Conservation (phyloP, 2,888 invertebrate species). For the Polydrusus tereticollis region DNA sequence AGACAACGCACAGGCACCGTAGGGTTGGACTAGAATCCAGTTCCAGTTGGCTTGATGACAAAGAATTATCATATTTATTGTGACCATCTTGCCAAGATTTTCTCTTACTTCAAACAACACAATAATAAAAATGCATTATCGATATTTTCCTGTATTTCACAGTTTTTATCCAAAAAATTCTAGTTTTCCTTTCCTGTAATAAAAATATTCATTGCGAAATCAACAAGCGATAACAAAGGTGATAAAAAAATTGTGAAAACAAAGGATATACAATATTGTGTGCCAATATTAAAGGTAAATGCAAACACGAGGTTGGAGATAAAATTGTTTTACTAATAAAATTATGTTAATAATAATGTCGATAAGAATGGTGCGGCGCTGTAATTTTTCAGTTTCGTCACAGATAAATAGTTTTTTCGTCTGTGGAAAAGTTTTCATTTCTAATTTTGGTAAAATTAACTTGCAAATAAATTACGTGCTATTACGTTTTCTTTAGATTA, state of each 20-base stretch:
- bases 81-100: too few relatives aligned
- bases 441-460: too few relatives aligned
- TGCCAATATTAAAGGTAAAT: constrained; percentile 33
- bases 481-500: too few relatives aligned
- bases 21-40: too few relatives aligned
- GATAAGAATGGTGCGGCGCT: constrained; percentile 28
- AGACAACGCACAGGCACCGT: too few relatives aligned
- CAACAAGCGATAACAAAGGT: constrained; percentile 23
- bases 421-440: constrained; percentile 5
- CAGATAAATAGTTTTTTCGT: constrained; percentile 25
- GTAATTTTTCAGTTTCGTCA: constrained; percentile 33
- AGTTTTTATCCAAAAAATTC: neutral
- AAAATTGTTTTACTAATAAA: constrained; percentile 41
- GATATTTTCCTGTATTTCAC: too few relatives aligned
- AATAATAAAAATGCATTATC: too few relatives aligned
- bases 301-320: constrained; percentile 33
- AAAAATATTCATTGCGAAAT: constrained; percentile 29
- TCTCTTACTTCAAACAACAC: too few relatives aligned
- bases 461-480: too few relatives aligned
- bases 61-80: too few relatives aligned
- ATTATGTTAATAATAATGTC: constrained; percentile 37
- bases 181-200: constrained; percentile 3
- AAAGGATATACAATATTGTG: constrained; percentile 29
- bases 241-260: constrained; percentile 34
- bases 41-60: too few relatives aligned